These are phyloP conservation scores for Nectonema munidae DNA, from an alignment of 2,888 invertebrate genomes.

Conservation along the genomic window DNA sequence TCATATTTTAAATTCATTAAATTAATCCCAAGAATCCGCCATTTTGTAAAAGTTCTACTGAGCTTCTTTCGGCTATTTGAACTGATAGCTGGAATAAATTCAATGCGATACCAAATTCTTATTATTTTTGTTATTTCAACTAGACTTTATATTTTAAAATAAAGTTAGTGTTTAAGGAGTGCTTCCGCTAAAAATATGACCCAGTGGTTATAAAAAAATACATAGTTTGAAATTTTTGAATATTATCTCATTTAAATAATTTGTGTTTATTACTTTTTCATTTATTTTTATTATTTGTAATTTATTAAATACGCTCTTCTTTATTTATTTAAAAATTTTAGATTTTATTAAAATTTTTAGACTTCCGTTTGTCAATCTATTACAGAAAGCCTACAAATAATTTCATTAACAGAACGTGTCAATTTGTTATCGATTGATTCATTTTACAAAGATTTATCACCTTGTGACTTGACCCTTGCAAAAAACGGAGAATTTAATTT, in stretches of 20 bases:
- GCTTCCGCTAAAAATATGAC: background rate
- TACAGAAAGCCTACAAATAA: background rate
- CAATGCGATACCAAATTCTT: background rate
- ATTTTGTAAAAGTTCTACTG: too few relatives aligned
- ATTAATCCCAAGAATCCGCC: too few relatives aligned
- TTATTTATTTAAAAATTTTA: too few relatives aligned
- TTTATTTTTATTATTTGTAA: too few relatives aligned
- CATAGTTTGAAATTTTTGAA: slow-evolving; percentile 15
- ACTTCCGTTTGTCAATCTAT: too few relatives aligned
- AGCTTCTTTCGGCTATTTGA: too few relatives aligned
- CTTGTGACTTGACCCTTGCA: slow-evolving; percentile 41
- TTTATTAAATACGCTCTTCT: too few relatives aligned
- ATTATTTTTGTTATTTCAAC: slow-evolving; percentile 14
- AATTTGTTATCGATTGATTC: slow-evolving; percentile 80
- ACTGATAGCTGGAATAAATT: slow-evolving; percentile 2
- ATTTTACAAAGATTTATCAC: slow-evolving; percentile 56
- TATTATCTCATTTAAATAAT: too few relatives aligned
- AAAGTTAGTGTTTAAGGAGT: background rate
- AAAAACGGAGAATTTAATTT: slow-evolving; percentile 65
- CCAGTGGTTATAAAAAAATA: background rate
- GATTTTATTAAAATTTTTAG: too few relatives aligned
- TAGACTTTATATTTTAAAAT: background rate
- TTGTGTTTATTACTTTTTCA: too few relatives aligned
- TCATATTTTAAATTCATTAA: too few relatives aligned
- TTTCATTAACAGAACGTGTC: slow-evolving; percentile 25